Conservation (phyloP, 35 echinoderm and acorn worm genomes). For the Apostichopus japonicus region DNA sequence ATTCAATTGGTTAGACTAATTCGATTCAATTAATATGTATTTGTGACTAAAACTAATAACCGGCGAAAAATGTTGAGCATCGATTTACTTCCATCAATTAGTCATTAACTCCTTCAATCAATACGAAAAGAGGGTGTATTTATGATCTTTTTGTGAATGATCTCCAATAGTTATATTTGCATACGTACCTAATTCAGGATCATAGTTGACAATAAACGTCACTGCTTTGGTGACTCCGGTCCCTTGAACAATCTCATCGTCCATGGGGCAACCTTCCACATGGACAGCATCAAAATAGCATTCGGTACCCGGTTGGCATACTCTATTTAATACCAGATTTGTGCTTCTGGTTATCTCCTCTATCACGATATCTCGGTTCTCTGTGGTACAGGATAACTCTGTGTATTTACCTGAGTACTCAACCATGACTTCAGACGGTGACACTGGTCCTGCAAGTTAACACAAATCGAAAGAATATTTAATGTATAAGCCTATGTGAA, state of each 20-base stretch:
- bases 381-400: background rate
- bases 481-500: background rate
- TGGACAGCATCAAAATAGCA: background rate
- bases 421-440: background rate
- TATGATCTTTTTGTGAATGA: background rate
- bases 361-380: background rate
- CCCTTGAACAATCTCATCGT: background rate
- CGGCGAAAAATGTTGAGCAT: background rate
- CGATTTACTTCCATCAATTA: background rate
- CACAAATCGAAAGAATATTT: background rate
- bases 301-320: background rate
- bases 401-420: background rate
- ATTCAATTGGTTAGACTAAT: background rate
- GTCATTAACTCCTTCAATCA: too few relatives aligned
- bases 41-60: background rate
- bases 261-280: background rate
- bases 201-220: background rate
- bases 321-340: background rate
- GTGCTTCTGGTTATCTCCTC: background rate
- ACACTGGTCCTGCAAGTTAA: background rate
- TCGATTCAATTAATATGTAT: background rate
- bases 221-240: background rate
- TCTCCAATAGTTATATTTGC: background rate
- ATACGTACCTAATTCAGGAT: background rate
- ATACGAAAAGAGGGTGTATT: background rate